These are phyloP conservation scores for Lathamus discolor DNA, from an alignment of 2,113 vertebrate genomes.

Conservation along the genomic window DNA sequence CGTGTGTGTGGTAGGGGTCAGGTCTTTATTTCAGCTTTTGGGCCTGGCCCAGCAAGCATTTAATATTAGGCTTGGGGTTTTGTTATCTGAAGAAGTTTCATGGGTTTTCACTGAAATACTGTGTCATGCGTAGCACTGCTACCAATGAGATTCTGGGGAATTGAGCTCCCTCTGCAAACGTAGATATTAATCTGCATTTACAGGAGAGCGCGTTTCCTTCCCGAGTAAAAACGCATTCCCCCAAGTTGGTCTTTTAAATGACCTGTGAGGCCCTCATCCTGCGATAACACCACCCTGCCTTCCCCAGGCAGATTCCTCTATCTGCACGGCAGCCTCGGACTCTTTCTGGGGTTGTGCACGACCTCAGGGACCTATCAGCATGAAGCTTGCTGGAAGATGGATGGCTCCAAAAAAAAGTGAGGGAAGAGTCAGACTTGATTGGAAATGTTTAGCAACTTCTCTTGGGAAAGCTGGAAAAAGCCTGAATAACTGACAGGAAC, in stretches of 20 bases:
- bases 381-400: conserved; percentile 11
- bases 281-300: neutral
- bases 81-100: neutral
- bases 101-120: neutral
- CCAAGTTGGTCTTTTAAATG: neutral
- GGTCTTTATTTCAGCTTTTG: conserved; percentile 1
- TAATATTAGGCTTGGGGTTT: neutral
- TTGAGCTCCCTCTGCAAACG: neutral
- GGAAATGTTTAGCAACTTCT: neutral
- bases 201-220: neutral
- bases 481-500: neutral
- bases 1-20: neutral
- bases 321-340: neutral
- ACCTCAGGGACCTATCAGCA: conserved; percentile 8
- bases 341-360: neutral
- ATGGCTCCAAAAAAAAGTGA: neutral
- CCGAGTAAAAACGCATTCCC: neutral
- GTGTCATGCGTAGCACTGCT: neutral
- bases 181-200: neutral
- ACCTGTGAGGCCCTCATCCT: neutral
- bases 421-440: neutral
- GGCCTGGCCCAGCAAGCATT: neutral
- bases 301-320: neutral
- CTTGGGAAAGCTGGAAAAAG: conserved; percentile 13
- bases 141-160: neutral